Percentiles rank a stretch among this genome's conserved stretches.
Conservation (phyloP, 2,113 vertebrate genomes). For the Alosa alosa region DNA sequence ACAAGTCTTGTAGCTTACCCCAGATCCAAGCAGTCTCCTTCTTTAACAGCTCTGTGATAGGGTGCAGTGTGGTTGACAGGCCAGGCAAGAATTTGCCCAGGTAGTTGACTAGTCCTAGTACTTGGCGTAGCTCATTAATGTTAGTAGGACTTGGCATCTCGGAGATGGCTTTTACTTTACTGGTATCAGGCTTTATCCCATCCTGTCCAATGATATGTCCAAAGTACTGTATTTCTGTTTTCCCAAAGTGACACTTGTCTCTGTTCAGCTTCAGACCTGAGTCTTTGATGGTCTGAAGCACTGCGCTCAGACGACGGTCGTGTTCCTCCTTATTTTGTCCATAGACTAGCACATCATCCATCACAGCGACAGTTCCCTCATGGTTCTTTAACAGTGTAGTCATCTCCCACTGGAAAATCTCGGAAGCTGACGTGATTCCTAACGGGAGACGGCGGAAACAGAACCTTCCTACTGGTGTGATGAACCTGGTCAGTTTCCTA, state of each 20-base stretch:
- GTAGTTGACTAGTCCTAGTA: no score
- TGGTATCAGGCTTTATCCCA: conserved; percentile 26
- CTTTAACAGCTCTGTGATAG: no score
- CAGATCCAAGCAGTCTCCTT: no score
- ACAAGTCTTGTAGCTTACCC: no score
- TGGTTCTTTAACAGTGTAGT: conserved; percentile 19
- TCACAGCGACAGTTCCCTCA: neutral
- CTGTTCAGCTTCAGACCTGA: conserved; percentile 45
- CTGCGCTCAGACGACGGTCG: conserved; percentile 26
- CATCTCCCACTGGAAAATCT: conserved; percentile 42
- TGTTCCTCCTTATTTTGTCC: no score
- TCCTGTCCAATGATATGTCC: conserved; percentile 36
- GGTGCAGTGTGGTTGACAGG: no score
- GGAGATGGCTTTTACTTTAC: conserved; percentile 28
- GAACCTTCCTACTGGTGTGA: conserved; percentile 29
- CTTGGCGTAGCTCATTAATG: neutral
- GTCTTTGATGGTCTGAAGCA: conserved; percentile 29
- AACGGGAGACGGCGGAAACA: conserved; percentile 42
- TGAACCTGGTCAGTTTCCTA: conserved; percentile 22
- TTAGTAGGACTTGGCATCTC: conserved; percentile 23
- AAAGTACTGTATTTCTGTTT: conserved; percentile 38
- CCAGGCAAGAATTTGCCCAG: no score
- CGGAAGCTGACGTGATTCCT: conserved; percentile 30
- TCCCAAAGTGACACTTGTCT: conserved; percentile 35
- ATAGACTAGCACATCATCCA: no score